Base-by-base conservation (phyloP, 2,797 vertebrate species). In the Podarcis lilfordi region DNA sequence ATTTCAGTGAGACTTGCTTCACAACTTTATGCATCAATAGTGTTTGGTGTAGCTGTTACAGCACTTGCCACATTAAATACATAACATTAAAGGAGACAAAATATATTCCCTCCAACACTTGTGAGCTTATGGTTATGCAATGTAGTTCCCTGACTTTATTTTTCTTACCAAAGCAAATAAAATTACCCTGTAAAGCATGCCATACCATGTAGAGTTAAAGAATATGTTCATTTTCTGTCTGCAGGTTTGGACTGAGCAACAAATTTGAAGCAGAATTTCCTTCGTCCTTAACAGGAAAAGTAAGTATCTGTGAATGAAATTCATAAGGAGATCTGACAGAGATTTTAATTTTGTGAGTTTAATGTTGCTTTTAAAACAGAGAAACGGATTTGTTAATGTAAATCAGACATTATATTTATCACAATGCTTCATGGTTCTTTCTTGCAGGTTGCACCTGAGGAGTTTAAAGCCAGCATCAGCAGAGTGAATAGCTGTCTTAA, bases 221-320 rank as follows among this genome's bases (percentile, higher is more conserved):
- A 64, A 80, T 91, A 43, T 89, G 50, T 88, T 87, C 50, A 21
- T 92, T 91, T 90, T 93, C 15, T 55, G 82, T 78, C 81, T 96
- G 89, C 88, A 99, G 99, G 95, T 99, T 99, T 97, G 99, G 99
- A 93, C 97, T 99, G 86, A 99, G 98, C 97, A 99, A 99, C 97
- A 99, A 99, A 97, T 99, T 99, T 95, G 98, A 99, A 97, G 98
- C 98, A 75, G 99, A 99, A 96, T 99, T 99, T 94, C 99, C 99
- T 88, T 99, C 99, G 89, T 98, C 98, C 78, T 98, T 99, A 95
- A 99, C 99, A 93, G 99, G 99, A 97, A 99, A 99, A 97, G 99
- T 99, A 92, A 97, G 98, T 96, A 77, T 84, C 21, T 86, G 1
- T 92, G 61, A 50, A 72, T 88, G 43, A 50, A 50, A 35, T 66